Conservation (phyloP, 2,888 invertebrate species). For the Piscicola geometra region DNA sequence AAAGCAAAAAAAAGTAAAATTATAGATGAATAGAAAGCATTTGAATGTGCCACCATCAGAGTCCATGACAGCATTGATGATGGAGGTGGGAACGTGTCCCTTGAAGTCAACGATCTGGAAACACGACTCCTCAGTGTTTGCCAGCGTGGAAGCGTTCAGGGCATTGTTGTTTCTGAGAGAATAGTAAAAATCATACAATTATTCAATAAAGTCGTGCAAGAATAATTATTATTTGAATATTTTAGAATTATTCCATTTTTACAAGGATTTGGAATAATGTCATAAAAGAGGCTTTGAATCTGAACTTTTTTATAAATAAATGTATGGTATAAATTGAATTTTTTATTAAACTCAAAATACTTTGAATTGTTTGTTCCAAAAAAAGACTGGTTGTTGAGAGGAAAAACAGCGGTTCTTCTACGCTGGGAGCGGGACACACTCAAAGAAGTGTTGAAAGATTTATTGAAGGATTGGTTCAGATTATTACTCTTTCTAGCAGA, state of each 20-base stretch:
- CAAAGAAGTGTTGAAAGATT: constrained; percentile 7
- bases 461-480: neutral
- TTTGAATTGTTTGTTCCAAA: neutral
- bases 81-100: neutral
- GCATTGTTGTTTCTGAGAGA: no score
- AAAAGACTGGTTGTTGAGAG: neutral
- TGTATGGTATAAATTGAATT: neutral
- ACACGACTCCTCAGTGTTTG: neutral
- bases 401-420: neutral
- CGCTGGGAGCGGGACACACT: neutral
- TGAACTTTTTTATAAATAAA: no score
- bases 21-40: no score
- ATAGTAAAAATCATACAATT: no score
- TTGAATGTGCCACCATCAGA: neutral
- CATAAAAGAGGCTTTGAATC: no score
- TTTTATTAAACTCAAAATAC: no score
- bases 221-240: no score
- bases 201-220: no score
- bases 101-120: constrained; percentile 5
- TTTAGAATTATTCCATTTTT: no score
- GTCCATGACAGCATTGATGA: neutral
- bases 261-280: no score
- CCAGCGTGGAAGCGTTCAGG: neutral
- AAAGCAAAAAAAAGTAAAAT: no score
- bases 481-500: neutral